These are phyloP conservation scores for Poecilia latipinna DNA, from an alignment of 2,113 vertebrate genomes.

Conservation along the genomic window DNA sequence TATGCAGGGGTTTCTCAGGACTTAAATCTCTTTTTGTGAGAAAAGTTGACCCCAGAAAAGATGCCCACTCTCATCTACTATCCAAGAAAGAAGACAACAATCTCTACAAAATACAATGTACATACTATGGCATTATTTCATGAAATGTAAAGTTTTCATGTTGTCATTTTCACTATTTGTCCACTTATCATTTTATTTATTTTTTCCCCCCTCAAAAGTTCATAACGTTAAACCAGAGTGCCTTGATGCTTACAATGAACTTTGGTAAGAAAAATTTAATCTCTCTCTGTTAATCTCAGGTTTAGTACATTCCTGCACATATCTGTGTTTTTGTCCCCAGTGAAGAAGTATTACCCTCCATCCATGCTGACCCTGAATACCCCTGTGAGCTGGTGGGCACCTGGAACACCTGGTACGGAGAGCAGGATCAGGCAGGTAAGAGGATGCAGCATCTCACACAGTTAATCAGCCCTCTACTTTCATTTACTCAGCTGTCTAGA, in stretches of 20 bases:
- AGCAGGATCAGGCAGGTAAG: conserved; percentile 98
- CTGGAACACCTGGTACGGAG: conserved; percentile 99
- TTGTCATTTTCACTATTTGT: not conserved
- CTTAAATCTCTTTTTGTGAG: conserved; percentile 95
- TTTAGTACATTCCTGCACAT: conserved; percentile 8
- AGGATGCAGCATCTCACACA: not conserved
- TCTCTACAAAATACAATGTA: conserved; percentile 97
- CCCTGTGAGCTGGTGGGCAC: conserved; percentile 97
- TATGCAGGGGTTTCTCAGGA: conserved; percentile 83
- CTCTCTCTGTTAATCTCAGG: not conserved
- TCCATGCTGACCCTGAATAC: conserved; percentile 90
- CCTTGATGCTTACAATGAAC: conserved; percentile 94
- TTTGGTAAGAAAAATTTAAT: conserved; percentile 84
- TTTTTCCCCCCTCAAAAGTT: conserved; percentile 82
- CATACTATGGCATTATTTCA: conserved; percentile 53
- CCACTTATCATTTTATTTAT: conserved; percentile 1
- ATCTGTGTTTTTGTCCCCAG: conserved; percentile 68
- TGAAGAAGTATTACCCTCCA: conserved; percentile 90
- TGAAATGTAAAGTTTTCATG: not conserved
- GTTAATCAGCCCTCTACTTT: not conserved
- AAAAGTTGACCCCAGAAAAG: conserved; percentile 96
- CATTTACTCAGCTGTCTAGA: not conserved
- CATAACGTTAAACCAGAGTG: conserved; percentile 98
- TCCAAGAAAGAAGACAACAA: conserved; percentile 96
- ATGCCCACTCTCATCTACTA: conserved; percentile 95